Evolutionary conservation across 2,113 vertebrate genomes (phyloP).

Genomic region (Ciconia boyciana): DNA sequence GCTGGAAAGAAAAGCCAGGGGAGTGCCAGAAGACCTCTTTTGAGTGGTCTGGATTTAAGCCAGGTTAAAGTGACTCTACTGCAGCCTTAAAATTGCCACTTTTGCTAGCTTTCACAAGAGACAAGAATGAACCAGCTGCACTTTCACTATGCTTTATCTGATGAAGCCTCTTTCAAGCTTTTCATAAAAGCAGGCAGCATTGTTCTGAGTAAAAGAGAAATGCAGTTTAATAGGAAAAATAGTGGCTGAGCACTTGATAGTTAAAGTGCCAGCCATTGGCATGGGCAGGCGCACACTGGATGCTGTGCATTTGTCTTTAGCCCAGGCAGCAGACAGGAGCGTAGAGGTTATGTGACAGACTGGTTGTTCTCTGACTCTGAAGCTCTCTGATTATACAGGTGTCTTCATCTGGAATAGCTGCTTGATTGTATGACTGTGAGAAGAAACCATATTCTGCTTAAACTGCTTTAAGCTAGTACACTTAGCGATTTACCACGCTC

Average conservation of each 20-base stretch:
- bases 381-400: background rate
- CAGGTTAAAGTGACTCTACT: background rate
- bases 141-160: background rate
- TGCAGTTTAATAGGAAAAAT: background rate
- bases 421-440: background rate
- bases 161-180: background rate
- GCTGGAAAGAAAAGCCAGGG: background rate
- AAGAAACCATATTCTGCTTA: background rate
- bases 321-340: background rate
- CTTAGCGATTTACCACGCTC: background rate
- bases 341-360: background rate
- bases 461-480: background rate
- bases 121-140: background rate
- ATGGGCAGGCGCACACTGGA: background rate
- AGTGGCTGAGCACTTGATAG: background rate
- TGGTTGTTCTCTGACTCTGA: background rate
- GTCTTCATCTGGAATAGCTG: background rate
- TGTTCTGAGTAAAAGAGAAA: conserved; percentile 7
- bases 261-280: background rate
- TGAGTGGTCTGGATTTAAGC: background rate
- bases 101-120: background rate
- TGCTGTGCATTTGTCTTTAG: background rate
- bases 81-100: background rate
- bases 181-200: background rate
- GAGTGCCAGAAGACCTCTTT: background rate